Evolutionary conservation across 2,888 invertebrate genomes (phyloP).

Genomic region (Temnothorax rugatulus): DNA sequence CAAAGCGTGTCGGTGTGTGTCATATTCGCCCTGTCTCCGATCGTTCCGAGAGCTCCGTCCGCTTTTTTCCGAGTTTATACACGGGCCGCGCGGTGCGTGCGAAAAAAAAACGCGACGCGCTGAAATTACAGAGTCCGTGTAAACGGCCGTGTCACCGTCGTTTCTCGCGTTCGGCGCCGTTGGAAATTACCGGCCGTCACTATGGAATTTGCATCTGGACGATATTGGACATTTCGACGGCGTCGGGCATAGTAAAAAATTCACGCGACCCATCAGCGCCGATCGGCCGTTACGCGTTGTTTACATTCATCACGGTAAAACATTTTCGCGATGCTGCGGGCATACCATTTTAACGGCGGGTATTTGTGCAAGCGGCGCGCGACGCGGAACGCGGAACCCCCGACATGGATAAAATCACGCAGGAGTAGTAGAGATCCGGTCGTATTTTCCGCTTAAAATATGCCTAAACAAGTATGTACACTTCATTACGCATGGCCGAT

Average conservation of each 20-base stretch:
- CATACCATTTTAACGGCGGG: constrained; percentile 47
- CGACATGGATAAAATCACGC: constrained; percentile 4
- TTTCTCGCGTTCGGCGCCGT: constrained; percentile 40
- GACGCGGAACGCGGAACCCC: constrained; percentile 18
- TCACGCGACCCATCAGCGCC: constrained; percentile 63
- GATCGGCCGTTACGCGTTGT: constrained; percentile 51
- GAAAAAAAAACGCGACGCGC: neutral
- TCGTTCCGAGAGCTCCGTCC: constrained; percentile 8
- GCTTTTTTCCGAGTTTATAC: constrained; percentile 32
- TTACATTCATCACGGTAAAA: constrained; percentile 60
- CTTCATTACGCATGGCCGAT: constrained; percentile 34
- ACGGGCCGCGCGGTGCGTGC: neutral
- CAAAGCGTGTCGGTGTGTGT: neutral
- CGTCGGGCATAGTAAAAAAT: constrained; percentile 62
- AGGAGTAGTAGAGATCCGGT: neutral
- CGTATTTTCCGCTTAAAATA: constrained; percentile 36
- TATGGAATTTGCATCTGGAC: constrained; percentile 54
- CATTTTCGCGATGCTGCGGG: constrained; percentile 63
- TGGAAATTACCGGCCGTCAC: constrained; percentile 56
- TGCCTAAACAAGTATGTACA: constrained; percentile 39
- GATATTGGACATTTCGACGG: constrained; percentile 39
- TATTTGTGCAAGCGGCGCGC: constrained; percentile 3
- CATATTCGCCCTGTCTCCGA: constrained; percentile 1
- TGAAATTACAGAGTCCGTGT: constrained; percentile 41
- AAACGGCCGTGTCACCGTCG: constrained; percentile 14